Evolutionary conservation across 1,140 invertebrate species (phyloP).

Genomic region (Agrypnia vestita): DNA sequence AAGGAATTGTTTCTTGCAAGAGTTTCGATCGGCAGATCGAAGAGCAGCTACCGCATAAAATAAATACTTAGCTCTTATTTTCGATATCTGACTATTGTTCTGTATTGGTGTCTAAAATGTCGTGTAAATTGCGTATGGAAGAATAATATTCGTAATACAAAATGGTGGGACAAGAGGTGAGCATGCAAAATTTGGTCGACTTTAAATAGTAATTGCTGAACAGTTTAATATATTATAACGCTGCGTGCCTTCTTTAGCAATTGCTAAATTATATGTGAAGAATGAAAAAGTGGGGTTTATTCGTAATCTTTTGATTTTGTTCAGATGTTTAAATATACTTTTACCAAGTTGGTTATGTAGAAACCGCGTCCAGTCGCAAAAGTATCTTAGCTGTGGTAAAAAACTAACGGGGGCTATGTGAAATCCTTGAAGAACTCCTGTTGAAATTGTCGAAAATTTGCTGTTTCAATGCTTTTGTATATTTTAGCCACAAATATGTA

Average conservation of each 20-base stretch:
- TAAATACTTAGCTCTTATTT: no score
- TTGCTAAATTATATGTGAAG: slow-evolving; percentile 59
- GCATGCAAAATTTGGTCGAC: slow-evolving; percentile 59
- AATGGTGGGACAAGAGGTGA: slow-evolving; percentile 51
- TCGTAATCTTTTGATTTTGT: slow-evolving; percentile 37
- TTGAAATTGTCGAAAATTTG: not conserved
- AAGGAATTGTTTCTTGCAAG: no score
- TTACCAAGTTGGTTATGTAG: slow-evolving; percentile 29
- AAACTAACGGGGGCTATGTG: not conserved
- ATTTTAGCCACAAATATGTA: slow-evolving; percentile 25
- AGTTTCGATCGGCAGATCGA: no score
- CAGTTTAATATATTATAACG: slow-evolving; percentile 58
- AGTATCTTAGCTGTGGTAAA: not conserved
- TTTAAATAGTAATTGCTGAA: slow-evolving; percentile 58
- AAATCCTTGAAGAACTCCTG: not conserved
- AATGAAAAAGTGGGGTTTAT: slow-evolving; percentile 31
- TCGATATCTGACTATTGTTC: slow-evolving; percentile 11
- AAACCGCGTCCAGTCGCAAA: slow-evolving; percentile 4
- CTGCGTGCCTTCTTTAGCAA: slow-evolving; percentile 61
- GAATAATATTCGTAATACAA: slow-evolving; percentile 60
- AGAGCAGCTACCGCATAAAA: no score
- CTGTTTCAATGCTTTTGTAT: slow-evolving; percentile 16
- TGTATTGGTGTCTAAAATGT: slow-evolving; percentile 54
- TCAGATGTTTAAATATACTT: slow-evolving; percentile 26
- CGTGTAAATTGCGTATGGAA: slow-evolving; percentile 59